Evolutionary conservation across 2,888 invertebrate species (phyloP), one percentile per base, ranked within the genome.

Genomic region (Aleiodes alternator): DNA sequence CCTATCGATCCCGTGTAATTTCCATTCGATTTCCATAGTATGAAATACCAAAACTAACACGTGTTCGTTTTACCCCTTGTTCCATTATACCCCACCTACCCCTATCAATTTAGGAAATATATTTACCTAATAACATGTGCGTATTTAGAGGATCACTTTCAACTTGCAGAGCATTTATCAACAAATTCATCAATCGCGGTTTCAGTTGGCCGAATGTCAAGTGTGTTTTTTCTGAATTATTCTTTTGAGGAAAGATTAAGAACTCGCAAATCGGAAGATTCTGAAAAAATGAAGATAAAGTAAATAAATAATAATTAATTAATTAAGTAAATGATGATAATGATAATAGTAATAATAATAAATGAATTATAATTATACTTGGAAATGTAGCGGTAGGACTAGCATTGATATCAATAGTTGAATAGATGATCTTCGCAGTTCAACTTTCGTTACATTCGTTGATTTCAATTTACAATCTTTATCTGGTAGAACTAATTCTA

Each of bases 301-400:
- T 31, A 5, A 43, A 8, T 8, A 43, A 43, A 9, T 11, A 43
- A 8, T 43, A 9, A 43, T 3, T 43, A 43, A 43, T 43, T 43
- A 8, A 43, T 43, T 8, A 8, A 7, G 8, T 38, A 6, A 34
- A 34, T 4, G 83, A 72, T 34, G 78, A 75, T 50, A 66, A 66
- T 68, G 12, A 31, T 8, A 43, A 8, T 8, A 43, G 23, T 23
- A 43, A 9, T 11, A 43, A 43, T 23, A 23, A 23, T 5, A 38
- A 7, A 38, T 38, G 12, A 12, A 38, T 56, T 31, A 61, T 75
- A 6, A 34, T 53, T n/a, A 81, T 83, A 92, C 91, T 87, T 93
- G 96, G 88, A 97, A 98, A 90, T 99, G 98, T 75, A 98, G 92
- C 0, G 99, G 99, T 85, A 99, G 92, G 16, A 96, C 95, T 78